phyloP scores from a whole-genome alignment of 2,888 invertebrate species.

The Diploptera punctata region DNA sequence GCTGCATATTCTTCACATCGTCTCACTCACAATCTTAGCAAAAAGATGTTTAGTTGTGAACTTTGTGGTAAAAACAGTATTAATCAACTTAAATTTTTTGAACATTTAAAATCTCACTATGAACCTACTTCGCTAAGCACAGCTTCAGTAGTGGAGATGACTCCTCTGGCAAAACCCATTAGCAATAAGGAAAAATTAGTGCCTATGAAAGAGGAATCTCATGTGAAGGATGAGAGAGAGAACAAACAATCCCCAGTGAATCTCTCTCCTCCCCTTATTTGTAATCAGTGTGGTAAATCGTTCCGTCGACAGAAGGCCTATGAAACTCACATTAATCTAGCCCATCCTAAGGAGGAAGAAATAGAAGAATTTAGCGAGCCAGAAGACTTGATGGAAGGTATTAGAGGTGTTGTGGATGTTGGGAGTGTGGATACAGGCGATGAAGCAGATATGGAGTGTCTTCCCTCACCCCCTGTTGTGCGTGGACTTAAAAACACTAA shows the following conservation, averaged over 20 bases:
- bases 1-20: slow-evolving; percentile 50
- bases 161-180: not conserved
- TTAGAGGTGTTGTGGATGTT: slow-evolving; percentile 75
- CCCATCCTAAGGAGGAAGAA: slow-evolving; percentile 62
- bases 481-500: slow-evolving; percentile 29
- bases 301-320: slow-evolving; percentile 69
- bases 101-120: slow-evolving; percentile 83
- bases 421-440: slow-evolving; percentile 56
- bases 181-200: slow-evolving; percentile 24
- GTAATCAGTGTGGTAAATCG: slow-evolving; percentile 60
- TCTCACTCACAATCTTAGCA: slow-evolving; percentile 43
- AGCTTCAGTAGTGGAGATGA: not conserved
- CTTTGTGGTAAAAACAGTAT: slow-evolving; percentile 77
- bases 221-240: slow-evolving; percentile 33
- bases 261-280: slow-evolving; percentile 51
- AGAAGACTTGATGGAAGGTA: slow-evolving; percentile 86
- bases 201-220: slow-evolving; percentile 23
- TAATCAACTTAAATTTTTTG: slow-evolving; percentile 83
- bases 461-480: slow-evolving; percentile 48
- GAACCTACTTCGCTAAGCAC: slow-evolving; percentile 60
- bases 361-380: slow-evolving; percentile 84
- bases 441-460: slow-evolving; percentile 54
- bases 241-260: slow-evolving; percentile 23
- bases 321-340: slow-evolving; percentile 66
- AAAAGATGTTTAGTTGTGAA: slow-evolving; percentile 70